These are phyloP conservation scores for Hyla sarda DNA, from an alignment of 2,113 vertebrate species.

Conservation along the genomic window DNA sequence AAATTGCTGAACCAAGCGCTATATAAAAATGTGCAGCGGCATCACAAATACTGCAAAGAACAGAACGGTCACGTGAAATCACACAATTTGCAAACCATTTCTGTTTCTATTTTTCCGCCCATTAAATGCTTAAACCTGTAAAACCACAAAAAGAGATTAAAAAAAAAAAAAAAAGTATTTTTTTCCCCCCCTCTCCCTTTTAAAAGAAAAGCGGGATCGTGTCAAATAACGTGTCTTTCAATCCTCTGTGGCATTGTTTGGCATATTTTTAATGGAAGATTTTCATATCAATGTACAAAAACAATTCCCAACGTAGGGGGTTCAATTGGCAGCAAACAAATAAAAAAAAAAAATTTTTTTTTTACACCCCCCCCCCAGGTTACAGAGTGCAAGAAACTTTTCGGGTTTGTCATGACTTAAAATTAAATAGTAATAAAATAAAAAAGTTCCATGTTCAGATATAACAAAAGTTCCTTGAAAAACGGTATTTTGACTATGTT, in stretches of 20 bases:
- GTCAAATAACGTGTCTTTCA: background rate
- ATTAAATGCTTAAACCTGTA: background rate
- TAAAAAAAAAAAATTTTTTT: background rate
- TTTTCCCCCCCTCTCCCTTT: too few species aligned
- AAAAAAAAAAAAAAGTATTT: background rate
- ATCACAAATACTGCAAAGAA: constrained; percentile 6
- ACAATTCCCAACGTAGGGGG: background rate
- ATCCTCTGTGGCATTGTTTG: background rate
- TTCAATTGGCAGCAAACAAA: background rate
- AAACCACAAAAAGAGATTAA: background rate
- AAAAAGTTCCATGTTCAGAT: background rate
- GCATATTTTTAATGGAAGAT: background rate
- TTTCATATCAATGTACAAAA: background rate
- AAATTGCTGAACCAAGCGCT: background rate
- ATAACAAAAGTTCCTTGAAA: too few species aligned
- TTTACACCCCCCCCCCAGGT: background rate
- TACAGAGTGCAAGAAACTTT: background rate
- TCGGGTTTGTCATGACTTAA: background rate
- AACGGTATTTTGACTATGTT: background rate
- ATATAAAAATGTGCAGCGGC: background rate
- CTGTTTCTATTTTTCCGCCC: background rate
- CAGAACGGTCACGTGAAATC: constrained; percentile 1
- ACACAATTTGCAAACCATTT: background rate
- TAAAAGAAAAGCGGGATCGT: background rate
- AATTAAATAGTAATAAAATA: background rate